phyloP scores from a whole-genome alignment of 2,888 invertebrate species.

The Drosophila fungiperda region DNA sequence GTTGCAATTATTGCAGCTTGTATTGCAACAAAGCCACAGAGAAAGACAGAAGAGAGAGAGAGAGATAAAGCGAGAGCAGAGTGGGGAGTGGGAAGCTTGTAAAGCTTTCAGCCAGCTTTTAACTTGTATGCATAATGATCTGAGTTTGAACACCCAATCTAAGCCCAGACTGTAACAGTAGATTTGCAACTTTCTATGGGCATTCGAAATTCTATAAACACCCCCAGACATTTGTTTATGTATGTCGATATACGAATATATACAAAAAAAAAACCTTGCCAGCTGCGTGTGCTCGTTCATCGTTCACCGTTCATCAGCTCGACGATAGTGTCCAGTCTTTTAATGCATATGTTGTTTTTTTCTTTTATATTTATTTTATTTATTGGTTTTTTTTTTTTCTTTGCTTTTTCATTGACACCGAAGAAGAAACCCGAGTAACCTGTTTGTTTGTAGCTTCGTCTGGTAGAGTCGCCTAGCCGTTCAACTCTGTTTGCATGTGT shows the following conservation, averaged over 20 bases:
- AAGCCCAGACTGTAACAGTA: slow-evolving; percentile 30
- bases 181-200: slow-evolving; percentile 66
- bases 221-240: slow-evolving; percentile 24
- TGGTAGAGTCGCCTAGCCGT: slow-evolving; percentile 36
- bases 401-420: slow-evolving; percentile 75
- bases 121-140: slow-evolving; percentile 44
- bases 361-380: slow-evolving; percentile 27
- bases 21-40: slow-evolving; percentile 71
- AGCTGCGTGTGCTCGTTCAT: slow-evolving; percentile 34
- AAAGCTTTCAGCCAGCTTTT: slow-evolving; percentile 52
- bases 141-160: slow-evolving; percentile 19
- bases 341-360: slow-evolving; percentile 51
- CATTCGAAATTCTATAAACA: slow-evolving; percentile 54
- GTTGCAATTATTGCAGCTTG: slow-evolving; percentile 74
- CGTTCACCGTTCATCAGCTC: slow-evolving; percentile 45
- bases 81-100: slow-evolving; percentile 9
- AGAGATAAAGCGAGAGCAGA: slow-evolving; percentile 7
- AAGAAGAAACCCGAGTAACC: slow-evolving; percentile 80
- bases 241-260: background rate
- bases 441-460: slow-evolving; percentile 64
- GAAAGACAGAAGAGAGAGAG: slow-evolving; percentile 37
- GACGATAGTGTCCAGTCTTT: slow-evolving; percentile 36
- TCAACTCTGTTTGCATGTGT: slow-evolving; percentile 31
- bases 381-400: slow-evolving; percentile 32
- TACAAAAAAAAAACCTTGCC: slow-evolving; percentile 43